Percentiles rank a stretch among this genome's conserved stretches.
These are phyloP conservation scores for Xestobium rufovillosum DNA, from an alignment of 2,888 invertebrate genomes.

Conservation along the genomic window DNA sequence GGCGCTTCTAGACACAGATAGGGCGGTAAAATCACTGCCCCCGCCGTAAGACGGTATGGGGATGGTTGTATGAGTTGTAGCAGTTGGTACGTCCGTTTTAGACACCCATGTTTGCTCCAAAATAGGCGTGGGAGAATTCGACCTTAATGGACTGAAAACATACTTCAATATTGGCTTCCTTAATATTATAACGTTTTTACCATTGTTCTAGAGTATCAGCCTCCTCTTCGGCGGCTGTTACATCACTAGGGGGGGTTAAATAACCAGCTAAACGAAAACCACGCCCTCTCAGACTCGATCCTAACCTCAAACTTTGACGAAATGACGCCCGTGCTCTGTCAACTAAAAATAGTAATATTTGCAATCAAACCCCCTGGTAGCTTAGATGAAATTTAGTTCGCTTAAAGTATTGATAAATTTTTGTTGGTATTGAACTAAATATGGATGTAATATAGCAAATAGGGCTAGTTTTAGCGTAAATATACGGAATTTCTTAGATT, in stretches of 20 bases:
- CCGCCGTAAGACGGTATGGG: conserved; percentile 24
- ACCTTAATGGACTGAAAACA: conserved; percentile 46
- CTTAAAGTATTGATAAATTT: conserved; percentile 2
- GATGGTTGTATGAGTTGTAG: conserved; percentile 29
- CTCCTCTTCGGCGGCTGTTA: conserved; percentile 55
- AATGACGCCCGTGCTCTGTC: conserved; percentile 60
- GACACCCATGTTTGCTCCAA: conserved; percentile 45
- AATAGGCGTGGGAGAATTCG: conserved; percentile 47
- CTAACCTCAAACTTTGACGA: conserved; percentile 50
- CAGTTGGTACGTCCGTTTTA: conserved; percentile 34
- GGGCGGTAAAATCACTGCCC: conserved; percentile 35
- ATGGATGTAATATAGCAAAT: too few relatives aligned
- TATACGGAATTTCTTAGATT: too few relatives aligned
- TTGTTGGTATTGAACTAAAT: too few relatives aligned
- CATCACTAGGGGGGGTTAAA: conserved; percentile 54
- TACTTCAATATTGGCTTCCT: background rate
- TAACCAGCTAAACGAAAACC: conserved; percentile 51
- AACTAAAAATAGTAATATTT: conserved; percentile 41
- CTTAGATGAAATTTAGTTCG: conserved; percentile 6
- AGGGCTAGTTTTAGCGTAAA: too few relatives aligned
- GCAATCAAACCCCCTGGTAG: conserved; percentile 3
- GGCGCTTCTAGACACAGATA: conserved; percentile 42
- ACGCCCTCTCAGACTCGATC: conserved; percentile 45
- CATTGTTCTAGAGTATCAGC: conserved; percentile 46
- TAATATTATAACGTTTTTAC: conserved; percentile 25